Evolutionary conservation across 2,113 vertebrate species (phyloP), one percentile per base, ranked within the genome.

Genomic region (Tragelaphus imberbis): DNA sequence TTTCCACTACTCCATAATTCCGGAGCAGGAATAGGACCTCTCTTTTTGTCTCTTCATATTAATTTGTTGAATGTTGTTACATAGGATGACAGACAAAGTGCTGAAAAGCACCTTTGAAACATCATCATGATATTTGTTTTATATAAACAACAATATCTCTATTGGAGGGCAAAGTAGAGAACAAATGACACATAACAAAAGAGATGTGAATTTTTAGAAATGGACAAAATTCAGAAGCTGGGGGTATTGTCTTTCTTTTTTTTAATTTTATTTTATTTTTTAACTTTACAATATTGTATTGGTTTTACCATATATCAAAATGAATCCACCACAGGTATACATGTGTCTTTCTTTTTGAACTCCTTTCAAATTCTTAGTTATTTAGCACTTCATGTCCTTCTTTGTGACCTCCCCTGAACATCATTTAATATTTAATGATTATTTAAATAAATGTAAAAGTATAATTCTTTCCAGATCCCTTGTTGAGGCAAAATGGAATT

Each of bases 21-120:
- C 49, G 11, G 49, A 49, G 10, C 49, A 49, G 49, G 49, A 49
- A 49, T 49, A 49, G 49, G 49, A 49, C 11, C 28, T 4, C 3
- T 40, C 16, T 65, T 0, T 8, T 23, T 7, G 30, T n/a, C 30
- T n/a, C 0, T 17, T 80, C 4, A 63, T 33, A 12, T 0, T 23
- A 27, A 9, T 7, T 61, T 82, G 65, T 61, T n/a, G 33, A n/a
- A 7, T n/a, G 7, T 9, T 68, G 17, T 4, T 17, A 3, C 65
- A n/a, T 68, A 8, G 3, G 89, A 15, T 28, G 3, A 2, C 13
- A 19, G 25, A 30, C 33, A 55, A 33, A 55, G 14, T 77, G 49
- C n/a, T 44, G 10, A 75, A 56, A 88, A 79, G 12, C 4, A 71
- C 71, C 44, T 16, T 86, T 44, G 15, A 92, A 65, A 82, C 28